Evolutionary conservation across 1,140 invertebrate genomes (phyloP), one percentile per base, ranked within the genome.

Genomic region (Pseudomyrmex cubaensis): DNA sequence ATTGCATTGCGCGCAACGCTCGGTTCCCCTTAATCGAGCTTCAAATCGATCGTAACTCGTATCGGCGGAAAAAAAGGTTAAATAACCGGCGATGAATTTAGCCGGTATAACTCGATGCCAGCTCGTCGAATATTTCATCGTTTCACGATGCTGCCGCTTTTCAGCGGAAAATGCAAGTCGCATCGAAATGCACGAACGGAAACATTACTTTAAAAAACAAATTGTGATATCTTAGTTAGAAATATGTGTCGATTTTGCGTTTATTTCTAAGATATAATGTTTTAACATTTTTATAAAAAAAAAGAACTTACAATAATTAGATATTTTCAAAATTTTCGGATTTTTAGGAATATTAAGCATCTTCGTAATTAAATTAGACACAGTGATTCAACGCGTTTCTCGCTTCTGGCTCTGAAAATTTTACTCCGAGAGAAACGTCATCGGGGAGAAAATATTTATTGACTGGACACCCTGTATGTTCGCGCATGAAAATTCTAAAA

Each of bases 111-210:
- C 63, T 78, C 74, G 62, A 78, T 77, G 63, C 62, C 64, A 66
- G 62, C 73, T 67, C 63, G 82, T 78, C 74, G 73, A 83, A 83
- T 83, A 83, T 83, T 83, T 78, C 82, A 67, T 83, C 82, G 82
- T 46, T 22, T 67, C 74, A 75, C 74, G 44, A 15, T 48, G 54
- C 8, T 35, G 44, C 10, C 74, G 63, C 73, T 78, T 77, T 83
- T 67, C 59, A 20, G 7, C 22, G 72, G 52, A 17, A 62, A 74
- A 48, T 46, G n/a, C 35, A 52, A 83, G 17, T 8, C 8, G 44
- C 20, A 22, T 17, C 17, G 50, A 35, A 5, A 15, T 59, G 35
- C 52, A 25, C 57, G 48, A 46, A 10, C 22, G 12, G 57, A 12
- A 66, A 46, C 76, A 66, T 44, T 22, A 69, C 46, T 12, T 12